Percentiles rank a stretch among this genome's conserved stretches.
phyloP scores from a whole-genome alignment of 2,888 invertebrate genomes.

The Galeopsomyia nigrocyanea region DNA sequence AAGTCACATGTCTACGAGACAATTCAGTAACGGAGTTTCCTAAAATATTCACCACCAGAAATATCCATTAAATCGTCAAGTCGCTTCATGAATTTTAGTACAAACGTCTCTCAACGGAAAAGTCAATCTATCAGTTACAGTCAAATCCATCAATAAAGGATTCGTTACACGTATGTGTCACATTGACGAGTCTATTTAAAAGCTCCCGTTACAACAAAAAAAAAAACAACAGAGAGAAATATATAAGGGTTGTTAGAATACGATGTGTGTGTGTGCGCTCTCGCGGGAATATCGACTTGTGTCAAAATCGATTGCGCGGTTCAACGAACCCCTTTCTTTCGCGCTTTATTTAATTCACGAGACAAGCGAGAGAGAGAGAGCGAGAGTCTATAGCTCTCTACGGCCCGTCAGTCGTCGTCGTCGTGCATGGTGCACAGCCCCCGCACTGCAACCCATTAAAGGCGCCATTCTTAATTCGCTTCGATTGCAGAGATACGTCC shows the following conservation, averaged over 20 bases:
- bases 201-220: not conserved
- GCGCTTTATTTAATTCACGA: conserved; percentile 48
- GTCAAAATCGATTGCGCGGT: conserved; percentile 47
- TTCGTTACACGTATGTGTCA: too few relatives aligned
- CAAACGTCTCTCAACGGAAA: too few relatives aligned
- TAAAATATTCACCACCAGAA: too few relatives aligned
- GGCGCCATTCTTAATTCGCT: conserved; percentile 7
- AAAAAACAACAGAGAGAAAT: not conserved
- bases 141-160: too few relatives aligned
- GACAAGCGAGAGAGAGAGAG: not conserved
- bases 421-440: conserved; percentile 23
- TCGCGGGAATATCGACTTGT: conserved; percentile 43
- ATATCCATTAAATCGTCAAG: too few relatives aligned
- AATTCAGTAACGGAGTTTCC: too few relatives aligned
- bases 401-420: too few relatives aligned
- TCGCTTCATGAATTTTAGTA: too few relatives aligned
- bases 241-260: too few relatives aligned
- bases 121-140: too few relatives aligned
- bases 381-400: conserved; percentile 14
- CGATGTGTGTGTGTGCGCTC: not conserved
- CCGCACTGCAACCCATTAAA: conserved; percentile 27
- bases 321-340: conserved; percentile 48
- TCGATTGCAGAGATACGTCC: too few relatives aligned
- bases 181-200: conserved; percentile 19
- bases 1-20: too few relatives aligned